phyloP scores from a whole-genome alignment of 2,797 vertebrate genomes.

The Pterois miles region DNA sequence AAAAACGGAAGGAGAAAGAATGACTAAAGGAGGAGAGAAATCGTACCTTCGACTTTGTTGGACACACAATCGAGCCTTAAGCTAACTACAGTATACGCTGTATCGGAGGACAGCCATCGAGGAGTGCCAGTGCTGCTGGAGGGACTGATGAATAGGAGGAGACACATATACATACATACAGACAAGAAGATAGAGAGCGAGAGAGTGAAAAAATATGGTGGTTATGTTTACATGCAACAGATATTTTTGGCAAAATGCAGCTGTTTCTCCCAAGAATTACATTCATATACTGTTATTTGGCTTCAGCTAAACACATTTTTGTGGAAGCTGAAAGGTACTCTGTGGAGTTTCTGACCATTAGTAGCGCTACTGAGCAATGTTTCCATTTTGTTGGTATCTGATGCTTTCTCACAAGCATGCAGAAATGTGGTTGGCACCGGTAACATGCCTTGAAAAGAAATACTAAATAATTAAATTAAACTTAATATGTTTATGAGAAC shows the following conservation, averaged over 20 bases:
- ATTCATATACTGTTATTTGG: not conserved
- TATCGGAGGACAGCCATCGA: conserved; percentile 96
- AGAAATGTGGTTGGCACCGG: not conserved
- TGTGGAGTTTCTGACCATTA: not conserved
- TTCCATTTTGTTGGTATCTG: not conserved
- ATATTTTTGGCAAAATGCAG: not conserved
- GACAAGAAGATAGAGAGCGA: not conserved
- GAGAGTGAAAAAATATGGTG: not conserved
- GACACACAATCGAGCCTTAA: conserved; percentile 95
- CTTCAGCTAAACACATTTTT: not conserved
- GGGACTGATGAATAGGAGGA: conserved; percentile 44
- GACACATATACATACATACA: conserved; percentile 6
- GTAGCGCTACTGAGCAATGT: not conserved
- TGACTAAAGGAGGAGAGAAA: conserved; percentile 59
- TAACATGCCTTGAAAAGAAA: not conserved
- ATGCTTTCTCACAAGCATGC: not conserved
- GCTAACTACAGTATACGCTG: conserved; percentile 84
- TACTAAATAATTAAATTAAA: not conserved
- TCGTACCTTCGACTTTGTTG: conserved; percentile 80
- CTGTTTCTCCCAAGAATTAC: not conserved
- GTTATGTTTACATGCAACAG: conserved; percentile 43
- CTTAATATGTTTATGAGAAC: not conserved
- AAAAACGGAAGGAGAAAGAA: conserved; percentile 27
- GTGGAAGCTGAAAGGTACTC: not conserved
- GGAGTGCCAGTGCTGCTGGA: conserved; percentile 85